phyloP scores from a whole-genome alignment of 2,113 vertebrate genomes.

The Silurus glanis region DNA sequence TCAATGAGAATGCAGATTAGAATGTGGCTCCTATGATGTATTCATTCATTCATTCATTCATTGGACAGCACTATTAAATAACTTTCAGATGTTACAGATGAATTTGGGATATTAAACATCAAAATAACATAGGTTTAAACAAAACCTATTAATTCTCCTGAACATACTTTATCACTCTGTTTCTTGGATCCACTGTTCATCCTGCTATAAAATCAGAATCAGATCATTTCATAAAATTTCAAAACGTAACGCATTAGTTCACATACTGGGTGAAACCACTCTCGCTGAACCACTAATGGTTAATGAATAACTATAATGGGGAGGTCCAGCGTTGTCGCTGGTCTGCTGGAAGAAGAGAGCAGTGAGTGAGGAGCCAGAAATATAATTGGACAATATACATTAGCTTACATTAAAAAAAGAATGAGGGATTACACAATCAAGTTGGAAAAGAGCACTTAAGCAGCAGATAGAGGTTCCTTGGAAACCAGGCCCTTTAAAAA shows the following conservation, averaged over 20 bases:
- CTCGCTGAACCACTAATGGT: background rate
- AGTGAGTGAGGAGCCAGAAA: background rate
- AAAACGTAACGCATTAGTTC: background rate
- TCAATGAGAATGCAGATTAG: background rate
- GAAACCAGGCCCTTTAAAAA: background rate
- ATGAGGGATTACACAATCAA: background rate
- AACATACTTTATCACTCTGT: background rate
- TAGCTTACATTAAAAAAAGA: background rate
- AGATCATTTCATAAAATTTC: background rate
- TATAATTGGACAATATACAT: background rate
- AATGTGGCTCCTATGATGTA: background rate
- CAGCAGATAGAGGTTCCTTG: background rate
- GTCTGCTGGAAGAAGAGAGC: background rate
- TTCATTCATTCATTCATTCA: too few relatives aligned
- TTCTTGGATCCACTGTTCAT: background rate
- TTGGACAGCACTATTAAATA: background rate
- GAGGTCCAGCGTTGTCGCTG: background rate
- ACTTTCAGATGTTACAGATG: background rate
- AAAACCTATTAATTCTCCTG: background rate
- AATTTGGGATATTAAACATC: background rate
- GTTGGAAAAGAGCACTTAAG: background rate
- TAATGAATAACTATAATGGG: background rate
- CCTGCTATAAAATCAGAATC: background rate
- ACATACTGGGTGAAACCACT: background rate
- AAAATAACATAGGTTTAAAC: background rate